Conservation (phyloP, 2,797 vertebrate species). For the Pteropus rufus region DNA sequence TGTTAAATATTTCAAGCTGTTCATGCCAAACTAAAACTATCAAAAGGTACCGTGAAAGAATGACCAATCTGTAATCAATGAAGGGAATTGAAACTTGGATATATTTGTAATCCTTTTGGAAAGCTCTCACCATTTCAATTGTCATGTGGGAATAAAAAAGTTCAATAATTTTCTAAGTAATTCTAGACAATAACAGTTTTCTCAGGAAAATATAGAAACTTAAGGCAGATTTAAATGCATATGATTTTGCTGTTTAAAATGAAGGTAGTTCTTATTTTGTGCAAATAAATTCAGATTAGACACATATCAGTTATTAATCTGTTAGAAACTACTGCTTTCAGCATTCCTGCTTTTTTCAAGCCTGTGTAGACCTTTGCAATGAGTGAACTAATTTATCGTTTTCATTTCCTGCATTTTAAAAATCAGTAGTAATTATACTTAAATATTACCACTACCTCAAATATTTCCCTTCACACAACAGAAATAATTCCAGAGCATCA, state of each 20-base stretch:
- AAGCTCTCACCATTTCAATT: neutral
- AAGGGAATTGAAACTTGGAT: neutral
- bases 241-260: neutral
- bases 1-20: slow-evolving; percentile 42
- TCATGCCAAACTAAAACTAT: neutral
- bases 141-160: neutral
- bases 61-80: neutral
- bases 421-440: neutral
- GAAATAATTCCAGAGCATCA: neutral
- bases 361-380: neutral
- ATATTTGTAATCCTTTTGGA: slow-evolving; percentile 13
- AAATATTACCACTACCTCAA: neutral
- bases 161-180: neutral
- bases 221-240: neutral
- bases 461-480: neutral
- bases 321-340: neutral
- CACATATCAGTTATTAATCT: neutral
- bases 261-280: neutral
- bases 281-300: neutral
- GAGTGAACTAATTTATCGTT: neutral
- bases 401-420: neutral
- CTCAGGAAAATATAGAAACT: neutral
- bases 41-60: neutral
- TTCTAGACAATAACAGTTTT: neutral
- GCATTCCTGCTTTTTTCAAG: neutral